Base-by-base conservation (phyloP, 2,888 invertebrate genomes). In the Ochlodes sylvanus region DNA sequence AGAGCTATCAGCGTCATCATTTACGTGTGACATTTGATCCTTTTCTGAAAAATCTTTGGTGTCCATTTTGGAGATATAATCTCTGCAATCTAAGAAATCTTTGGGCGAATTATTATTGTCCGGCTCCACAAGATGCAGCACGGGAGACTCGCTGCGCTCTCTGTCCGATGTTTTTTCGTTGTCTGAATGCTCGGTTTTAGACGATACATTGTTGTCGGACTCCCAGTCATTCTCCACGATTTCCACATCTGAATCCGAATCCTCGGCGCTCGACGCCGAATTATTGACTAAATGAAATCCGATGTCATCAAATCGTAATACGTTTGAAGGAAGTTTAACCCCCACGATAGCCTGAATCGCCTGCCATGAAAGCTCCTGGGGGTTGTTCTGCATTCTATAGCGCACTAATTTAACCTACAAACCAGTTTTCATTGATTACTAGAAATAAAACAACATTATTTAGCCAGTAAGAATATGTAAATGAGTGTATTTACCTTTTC, bases 331-430 rank as follows among this genome's bases (percentile, higher is more conserved):
- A 78, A 94, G 90, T 86, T 94, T 93, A 85, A 94, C 94, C 87
- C 94, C 94, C 80, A 94, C 93, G 77, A 94, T 94, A 89, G 92
- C 87, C 86, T 94, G 93, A 84, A 94, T 94, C 86, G 93, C 94
- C 87, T 94, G 93, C 94, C 94, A 94, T 91, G 94, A 94, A 89
- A 94, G 94, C 92, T 94, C 92, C 89, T 93, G 94, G 91, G 93
- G 93, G 93, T 93, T 93, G 92, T 90, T 93, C 93, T 94, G 94
- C 94, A 94, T 93, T 92, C 91, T 93, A 92, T 87, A 89, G 90
- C 89, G 93, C 85, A 90, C 93, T 92, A 94, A 84, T 92, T 85
- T 94, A 94, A 94, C 93, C 93, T 94, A 93, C 86, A 94, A 93
- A 94, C 84, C 90, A 90, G 86, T 87, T 86, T 88, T 82, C 77